Evolutionary conservation across 2,113 vertebrate species (phyloP).

Genomic region (Sander vitreus): DNA sequence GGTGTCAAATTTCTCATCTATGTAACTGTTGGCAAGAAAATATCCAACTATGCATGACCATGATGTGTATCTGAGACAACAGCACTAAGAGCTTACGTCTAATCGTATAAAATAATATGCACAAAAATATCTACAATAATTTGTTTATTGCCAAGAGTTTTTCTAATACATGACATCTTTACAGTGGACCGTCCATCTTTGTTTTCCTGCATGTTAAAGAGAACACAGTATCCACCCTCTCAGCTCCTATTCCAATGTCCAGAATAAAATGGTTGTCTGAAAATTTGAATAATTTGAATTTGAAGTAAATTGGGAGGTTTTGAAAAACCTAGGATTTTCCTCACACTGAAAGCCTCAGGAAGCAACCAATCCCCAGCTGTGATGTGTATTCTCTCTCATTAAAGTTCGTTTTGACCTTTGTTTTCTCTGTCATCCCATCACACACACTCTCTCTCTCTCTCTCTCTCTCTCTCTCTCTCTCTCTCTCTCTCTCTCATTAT

Average conservation of each 20-base stretch:
- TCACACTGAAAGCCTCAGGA: constrained; percentile 33
- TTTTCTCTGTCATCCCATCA: constrained; percentile 15
- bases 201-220: not conserved
- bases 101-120: no score
- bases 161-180: no score
- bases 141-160: no score
- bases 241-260: constrained; percentile 20
- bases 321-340: constrained; percentile 47
- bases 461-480: not conserved
- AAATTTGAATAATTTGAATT: constrained; percentile 41
- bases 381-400: constrained; percentile 57
- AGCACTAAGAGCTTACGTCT: no score
- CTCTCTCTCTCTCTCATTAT: not conserved
- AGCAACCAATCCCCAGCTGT: constrained; percentile 44
- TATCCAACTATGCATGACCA: no score
- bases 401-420: constrained; percentile 49
- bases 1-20: no score
- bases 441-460: not conserved
- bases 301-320: constrained; percentile 44
- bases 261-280: not conserved
- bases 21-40: no score
- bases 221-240: not conserved
- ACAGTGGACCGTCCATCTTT: not conserved
- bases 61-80: no score
- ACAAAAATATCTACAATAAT: no score